Evolutionary conservation across 2,113 vertebrate species (phyloP).

Genomic region (Lonchura striata): DNA sequence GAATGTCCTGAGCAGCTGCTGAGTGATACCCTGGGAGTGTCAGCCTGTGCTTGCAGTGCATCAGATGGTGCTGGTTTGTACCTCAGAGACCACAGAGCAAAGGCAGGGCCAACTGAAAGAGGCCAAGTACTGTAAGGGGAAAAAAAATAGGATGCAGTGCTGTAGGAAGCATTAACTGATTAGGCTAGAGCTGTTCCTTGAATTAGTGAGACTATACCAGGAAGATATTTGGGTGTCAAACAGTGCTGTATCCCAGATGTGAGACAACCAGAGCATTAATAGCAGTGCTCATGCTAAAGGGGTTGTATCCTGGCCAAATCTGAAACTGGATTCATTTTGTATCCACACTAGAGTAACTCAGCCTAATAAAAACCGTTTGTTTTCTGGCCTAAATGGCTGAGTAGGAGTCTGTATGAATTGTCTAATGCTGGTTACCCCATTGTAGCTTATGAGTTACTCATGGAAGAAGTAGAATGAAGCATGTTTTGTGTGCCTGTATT

Average conservation of each 20-base stretch:
- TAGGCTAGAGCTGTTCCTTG: not conserved
- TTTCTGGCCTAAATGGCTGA: not conserved
- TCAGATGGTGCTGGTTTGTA: not conserved
- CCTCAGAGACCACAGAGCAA: not conserved
- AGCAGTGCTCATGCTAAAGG: not conserved
- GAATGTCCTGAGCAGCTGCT: not conserved
- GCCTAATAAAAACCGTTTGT: not conserved
- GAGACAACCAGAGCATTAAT: not conserved
- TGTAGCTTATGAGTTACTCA: not conserved
- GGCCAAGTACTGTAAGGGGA: not conserved
- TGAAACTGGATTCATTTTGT: not conserved
- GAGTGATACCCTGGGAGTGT: not conserved
- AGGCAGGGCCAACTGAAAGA: not conserved
- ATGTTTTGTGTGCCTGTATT: not conserved
- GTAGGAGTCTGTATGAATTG: not conserved
- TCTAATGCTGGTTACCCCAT: not conserved
- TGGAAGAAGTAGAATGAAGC: not conserved
- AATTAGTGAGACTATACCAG: not conserved
- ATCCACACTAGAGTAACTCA: not conserved
- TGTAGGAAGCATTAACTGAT: not conserved
- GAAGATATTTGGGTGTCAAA: not conserved
- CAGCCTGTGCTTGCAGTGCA: not conserved
- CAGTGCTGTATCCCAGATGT: not conserved
- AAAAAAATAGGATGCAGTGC: not conserved
- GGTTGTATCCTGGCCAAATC: not conserved